phyloP scores from a whole-genome alignment of 2,113 vertebrate genomes.

The Trogon surrucura region DNA sequence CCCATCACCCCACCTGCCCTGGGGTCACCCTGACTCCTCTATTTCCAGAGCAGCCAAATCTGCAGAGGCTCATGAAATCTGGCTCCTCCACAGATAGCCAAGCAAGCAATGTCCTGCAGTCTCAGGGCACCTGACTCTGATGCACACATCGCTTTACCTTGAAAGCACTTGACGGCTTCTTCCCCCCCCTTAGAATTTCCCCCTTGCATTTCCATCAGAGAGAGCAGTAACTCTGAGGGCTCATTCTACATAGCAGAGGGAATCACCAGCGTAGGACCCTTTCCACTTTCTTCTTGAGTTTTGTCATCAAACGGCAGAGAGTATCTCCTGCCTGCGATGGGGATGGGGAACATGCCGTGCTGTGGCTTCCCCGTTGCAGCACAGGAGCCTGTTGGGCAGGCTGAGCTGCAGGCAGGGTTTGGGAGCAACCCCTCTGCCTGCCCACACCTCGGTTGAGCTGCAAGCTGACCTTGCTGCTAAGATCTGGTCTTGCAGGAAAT shows the following conservation, averaged over 20 bases:
- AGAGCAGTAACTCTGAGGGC: neutral
- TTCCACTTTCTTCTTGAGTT: neutral
- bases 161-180: neutral
- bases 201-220: neutral
- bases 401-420: neutral
- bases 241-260: neutral
- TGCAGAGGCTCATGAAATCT: neutral
- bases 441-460: neutral
- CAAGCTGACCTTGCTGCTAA: neutral
- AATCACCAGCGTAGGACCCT: neutral
- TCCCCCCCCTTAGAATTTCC: neutral
- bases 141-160: accelerated
- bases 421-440: neutral
- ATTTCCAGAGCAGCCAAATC: neutral
- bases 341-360: neutral
- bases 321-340: neutral
- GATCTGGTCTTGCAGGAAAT: neutral
- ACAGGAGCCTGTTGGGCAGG: neutral
- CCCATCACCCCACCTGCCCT: neutral
- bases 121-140: accelerated
- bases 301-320: neutral
- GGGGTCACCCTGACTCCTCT: accelerated
- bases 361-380: accelerated
- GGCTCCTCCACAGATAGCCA: neutral
- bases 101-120: neutral